Conservation (phyloP, 2,888 invertebrate genomes). For the Megamerina dolium region DNA sequence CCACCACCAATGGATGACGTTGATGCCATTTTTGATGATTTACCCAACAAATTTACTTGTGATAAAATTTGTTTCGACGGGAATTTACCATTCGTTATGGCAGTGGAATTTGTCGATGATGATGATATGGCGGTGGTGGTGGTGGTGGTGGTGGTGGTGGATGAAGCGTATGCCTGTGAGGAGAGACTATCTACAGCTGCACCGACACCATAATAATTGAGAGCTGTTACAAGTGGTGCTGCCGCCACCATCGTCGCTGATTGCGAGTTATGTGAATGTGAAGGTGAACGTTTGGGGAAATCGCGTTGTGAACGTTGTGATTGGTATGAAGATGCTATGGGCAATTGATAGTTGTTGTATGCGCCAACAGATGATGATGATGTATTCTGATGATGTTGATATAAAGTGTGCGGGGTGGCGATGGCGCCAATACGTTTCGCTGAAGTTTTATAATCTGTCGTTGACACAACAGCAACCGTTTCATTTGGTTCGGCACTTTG, state of each 20-base stretch:
- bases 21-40: slow-evolving; percentile 26
- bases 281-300: background rate
- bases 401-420: slow-evolving; percentile 2
- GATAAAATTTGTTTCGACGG: slow-evolving; percentile 8
- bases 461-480: slow-evolving; percentile 2
- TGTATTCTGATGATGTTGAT: slow-evolving; percentile 6
- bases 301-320: slow-evolving; percentile 9
- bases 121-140: slow-evolving; percentile 7
- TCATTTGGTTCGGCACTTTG: slow-evolving; percentile 6
- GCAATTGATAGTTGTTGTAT: slow-evolving; percentile 9
- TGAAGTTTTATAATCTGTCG: slow-evolving; percentile 15
- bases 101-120: slow-evolving; percentile 2
- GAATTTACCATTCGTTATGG: slow-evolving; percentile 6
- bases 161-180: slow-evolving; percentile 12
- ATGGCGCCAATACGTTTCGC: slow-evolving; percentile 10
- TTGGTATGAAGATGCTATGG: slow-evolving; percentile 9
- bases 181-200: slow-evolving; percentile 16
- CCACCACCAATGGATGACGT: background rate
- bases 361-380: slow-evolving; percentile 3
- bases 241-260: background rate
- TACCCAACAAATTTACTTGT: slow-evolving; percentile 31
- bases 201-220: slow-evolving; percentile 33
- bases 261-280: background rate
- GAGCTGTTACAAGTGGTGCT: slow-evolving; percentile 19
- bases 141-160: slow-evolving; percentile 7